phyloP scores from a whole-genome alignment of 2,888 invertebrate genomes.

The Monochamus alternatus region DNA sequence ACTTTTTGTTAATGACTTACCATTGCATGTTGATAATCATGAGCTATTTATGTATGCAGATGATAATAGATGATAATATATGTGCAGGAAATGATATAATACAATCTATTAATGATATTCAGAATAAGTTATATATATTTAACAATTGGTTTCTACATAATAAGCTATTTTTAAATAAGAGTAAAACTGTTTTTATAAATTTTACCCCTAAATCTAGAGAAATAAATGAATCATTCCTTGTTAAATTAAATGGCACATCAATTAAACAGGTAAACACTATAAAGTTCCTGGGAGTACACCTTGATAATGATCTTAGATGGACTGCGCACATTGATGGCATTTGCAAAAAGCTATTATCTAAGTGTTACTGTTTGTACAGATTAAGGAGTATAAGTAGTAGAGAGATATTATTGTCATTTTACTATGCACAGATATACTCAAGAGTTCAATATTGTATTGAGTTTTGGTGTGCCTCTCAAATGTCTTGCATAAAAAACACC shows the following conservation, averaged over 20 bases:
- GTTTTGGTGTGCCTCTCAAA: no score
- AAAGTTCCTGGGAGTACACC: no score
- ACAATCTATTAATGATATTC: not conserved
- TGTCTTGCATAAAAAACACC: no score
- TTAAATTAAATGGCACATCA: not conserved
- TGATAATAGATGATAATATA: not conserved
- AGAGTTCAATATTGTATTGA: no score
- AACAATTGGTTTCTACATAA: not conserved
- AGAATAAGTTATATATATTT: not conserved
- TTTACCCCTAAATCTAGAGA: not conserved
- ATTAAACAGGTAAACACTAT: no score
- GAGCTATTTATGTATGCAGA: slow-evolving; percentile 4
- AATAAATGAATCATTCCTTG: not conserved
- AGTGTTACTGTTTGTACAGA: no score
- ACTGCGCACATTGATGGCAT: no score
- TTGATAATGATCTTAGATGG: no score
- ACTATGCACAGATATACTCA: no score
- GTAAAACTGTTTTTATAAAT: not conserved
- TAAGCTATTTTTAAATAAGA: not conserved
- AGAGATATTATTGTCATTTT: no score
- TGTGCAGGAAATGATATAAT: not conserved
- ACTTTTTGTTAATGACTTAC: not conserved
- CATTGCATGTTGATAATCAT: not conserved
- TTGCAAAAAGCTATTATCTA: no score
- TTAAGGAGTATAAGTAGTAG: no score